These are phyloP conservation scores for Bombyx mori DNA, from an alignment of 1,140 invertebrate species.

Conservation along the genomic window DNA sequence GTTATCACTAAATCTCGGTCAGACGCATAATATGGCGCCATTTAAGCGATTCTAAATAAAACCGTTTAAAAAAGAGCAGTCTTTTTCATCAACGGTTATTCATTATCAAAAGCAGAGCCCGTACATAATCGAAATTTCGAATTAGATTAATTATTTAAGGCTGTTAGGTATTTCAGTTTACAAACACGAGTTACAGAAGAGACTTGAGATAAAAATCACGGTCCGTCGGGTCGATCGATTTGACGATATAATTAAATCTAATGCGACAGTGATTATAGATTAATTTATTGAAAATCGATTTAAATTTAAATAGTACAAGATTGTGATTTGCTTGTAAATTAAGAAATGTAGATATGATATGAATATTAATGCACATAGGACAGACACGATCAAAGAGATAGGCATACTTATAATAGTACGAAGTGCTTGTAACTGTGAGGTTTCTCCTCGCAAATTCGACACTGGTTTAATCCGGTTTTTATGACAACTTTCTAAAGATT, in stretches of 20 bases:
- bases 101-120: conserved; percentile 12
- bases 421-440: conserved; percentile 17
- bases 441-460: conserved; percentile 31
- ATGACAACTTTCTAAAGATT: conserved; percentile 52
- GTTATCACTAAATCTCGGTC: conserved; percentile 16
- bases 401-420: conserved; percentile 3
- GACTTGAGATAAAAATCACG: not conserved
- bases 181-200: not conserved
- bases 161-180: not conserved
- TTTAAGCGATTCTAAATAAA: conserved; percentile 24
- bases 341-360: too few relatives aligned
- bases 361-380: too few relatives aligned
- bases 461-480: conserved; percentile 36
- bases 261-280: too few relatives aligned
- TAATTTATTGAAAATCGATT: too few relatives aligned
- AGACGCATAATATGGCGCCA: conserved; percentile 26
- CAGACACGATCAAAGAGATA: too few relatives aligned
- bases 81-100: conserved; percentile 8
- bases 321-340: too few relatives aligned
- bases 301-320: too few relatives aligned
- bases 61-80: conserved; percentile 22
- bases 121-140: not conserved
- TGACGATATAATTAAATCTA: not conserved
- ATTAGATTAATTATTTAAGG: conserved; percentile 5
- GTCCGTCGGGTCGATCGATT: not conserved